These are phyloP conservation scores for Drosophila repletoides DNA, from an alignment of 1,140 invertebrate species.

Conservation along the genomic window DNA sequence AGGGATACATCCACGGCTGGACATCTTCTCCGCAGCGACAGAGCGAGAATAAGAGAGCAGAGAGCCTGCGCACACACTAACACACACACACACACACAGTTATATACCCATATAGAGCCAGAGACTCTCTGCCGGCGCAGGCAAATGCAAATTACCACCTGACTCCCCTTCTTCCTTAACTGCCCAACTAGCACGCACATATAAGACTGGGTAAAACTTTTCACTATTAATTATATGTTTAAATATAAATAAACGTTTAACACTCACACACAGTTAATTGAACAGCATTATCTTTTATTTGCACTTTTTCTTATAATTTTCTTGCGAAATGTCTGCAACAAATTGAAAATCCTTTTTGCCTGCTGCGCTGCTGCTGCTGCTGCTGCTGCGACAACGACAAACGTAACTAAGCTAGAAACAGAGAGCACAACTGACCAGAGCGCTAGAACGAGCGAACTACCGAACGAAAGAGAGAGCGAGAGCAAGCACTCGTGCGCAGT, in stretches of 20 bases:
- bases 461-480: slow-evolving; percentile 15
- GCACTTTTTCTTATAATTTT: background rate
- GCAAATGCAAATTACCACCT: slow-evolving; percentile 41
- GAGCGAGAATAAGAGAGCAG: slow-evolving; percentile 17
- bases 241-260: too few relatives aligned
- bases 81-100: slow-evolving; percentile 10
- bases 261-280: slow-evolving; percentile 10
- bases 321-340: slow-evolving; percentile 38
- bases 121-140: too few relatives aligned
- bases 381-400: slow-evolving; percentile 41
- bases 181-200: background rate
- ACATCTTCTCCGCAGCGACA: slow-evolving; percentile 38
- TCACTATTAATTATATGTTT: too few relatives aligned
- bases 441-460: slow-evolving; percentile 7
- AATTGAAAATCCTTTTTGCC: slow-evolving; percentile 47
- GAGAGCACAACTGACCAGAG: slow-evolving; percentile 36
- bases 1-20: slow-evolving; percentile 76
- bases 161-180: background rate
- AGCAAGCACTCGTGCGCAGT: background rate
- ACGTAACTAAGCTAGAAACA: slow-evolving; percentile 47
- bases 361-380: slow-evolving; percentile 37
- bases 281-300: slow-evolving; percentile 15
- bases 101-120: too few relatives aligned
- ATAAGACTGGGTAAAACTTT: too few relatives aligned
- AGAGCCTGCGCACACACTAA: slow-evolving; percentile 32